Evolutionary conservation across 1,140 invertebrate genomes (phyloP), one percentile per base, ranked within the genome.

Genomic region (Catajapyx aquilonaris): DNA sequence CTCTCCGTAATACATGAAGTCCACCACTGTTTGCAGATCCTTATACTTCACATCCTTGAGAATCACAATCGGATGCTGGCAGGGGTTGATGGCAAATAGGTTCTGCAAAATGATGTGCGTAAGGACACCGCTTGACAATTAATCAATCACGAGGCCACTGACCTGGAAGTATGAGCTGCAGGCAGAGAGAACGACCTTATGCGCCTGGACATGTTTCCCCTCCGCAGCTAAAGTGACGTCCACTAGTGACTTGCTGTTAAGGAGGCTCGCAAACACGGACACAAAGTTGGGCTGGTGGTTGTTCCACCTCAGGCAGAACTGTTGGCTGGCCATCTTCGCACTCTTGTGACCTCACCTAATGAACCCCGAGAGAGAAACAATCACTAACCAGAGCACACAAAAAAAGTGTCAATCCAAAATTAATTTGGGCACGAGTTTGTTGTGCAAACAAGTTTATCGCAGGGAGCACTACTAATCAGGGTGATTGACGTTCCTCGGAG

Each of bases 1-100:
- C 65, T 87, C 81, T 1, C 84, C 84, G 52, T 80, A 81, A 53
- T 88, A 88, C 75, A 88, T 87, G 52, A 87, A 90, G 47, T 86
- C 79, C 3, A 90, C 76, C 64, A 90, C 79, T 22, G 78, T 81
- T 51, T 79, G 79, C 28, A 90, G 62, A 59, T 88, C 81, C 32
- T 69, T 65, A 51, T 75, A 85, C 50, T 77, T 76, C 2, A 88
- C 76, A 64, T 88, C 83, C 54, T 86, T 85, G 13, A 88, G 56
- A 48, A 88, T 84, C 11, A 88, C 80, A 45, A 88, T 85, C 4
- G 84, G 83, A 60, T 88, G 83, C 48, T 83, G 72, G 49, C 80
- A 84, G 10, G 83, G 83, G 65, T 86, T 86, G 25, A 73, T 66
- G 17, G 75, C 74, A 47, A 84, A 83, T 33, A 84, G 52, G 13